phyloP scores from a whole-genome alignment of 2,888 invertebrate species.

The Linyphia triangularis region DNA sequence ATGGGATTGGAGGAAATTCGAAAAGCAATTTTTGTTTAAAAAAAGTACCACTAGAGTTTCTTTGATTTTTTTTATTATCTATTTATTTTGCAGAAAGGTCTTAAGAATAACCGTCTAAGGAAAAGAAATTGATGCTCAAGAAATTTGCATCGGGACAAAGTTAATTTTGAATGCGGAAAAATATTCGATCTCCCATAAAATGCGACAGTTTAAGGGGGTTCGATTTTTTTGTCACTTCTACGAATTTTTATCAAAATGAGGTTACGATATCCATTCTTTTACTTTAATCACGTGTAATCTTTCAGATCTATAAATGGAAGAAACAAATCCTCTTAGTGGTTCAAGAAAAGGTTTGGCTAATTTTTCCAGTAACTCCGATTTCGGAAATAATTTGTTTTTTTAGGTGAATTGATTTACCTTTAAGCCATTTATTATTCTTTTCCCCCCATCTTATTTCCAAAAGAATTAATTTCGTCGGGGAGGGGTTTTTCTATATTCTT shows the following conservation, averaged over 20 bases:
- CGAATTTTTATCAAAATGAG: conserved; percentile 23
- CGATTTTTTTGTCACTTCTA: conserved; percentile 18
- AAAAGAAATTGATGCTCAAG: conserved; percentile 43
- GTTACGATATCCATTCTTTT: not conserved
- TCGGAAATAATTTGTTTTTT: not conserved
- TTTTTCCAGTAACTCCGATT: not conserved
- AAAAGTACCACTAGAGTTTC: conserved; percentile 30
- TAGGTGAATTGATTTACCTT: not conserved
- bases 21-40: conserved; percentile 29
- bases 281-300: not conserved
- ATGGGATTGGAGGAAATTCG: conserved; percentile 19
- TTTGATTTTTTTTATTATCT: conserved; percentile 1
- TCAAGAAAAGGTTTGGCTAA: not conserved
- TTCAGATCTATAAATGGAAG: not conserved
- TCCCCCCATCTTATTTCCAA: no score
- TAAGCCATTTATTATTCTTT: not conserved
- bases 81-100: conserved; percentile 17
- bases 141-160: conserved; percentile 32
- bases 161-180: conserved; percentile 51
- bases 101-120: not conserved
- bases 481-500: no score
- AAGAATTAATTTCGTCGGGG: no score
- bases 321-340: not conserved
- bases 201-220: not conserved
- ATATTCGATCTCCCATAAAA: conserved; percentile 13